Conservation (phyloP, 2,113 vertebrate species). For the Ophthalmolycus amberensis region DNA sequence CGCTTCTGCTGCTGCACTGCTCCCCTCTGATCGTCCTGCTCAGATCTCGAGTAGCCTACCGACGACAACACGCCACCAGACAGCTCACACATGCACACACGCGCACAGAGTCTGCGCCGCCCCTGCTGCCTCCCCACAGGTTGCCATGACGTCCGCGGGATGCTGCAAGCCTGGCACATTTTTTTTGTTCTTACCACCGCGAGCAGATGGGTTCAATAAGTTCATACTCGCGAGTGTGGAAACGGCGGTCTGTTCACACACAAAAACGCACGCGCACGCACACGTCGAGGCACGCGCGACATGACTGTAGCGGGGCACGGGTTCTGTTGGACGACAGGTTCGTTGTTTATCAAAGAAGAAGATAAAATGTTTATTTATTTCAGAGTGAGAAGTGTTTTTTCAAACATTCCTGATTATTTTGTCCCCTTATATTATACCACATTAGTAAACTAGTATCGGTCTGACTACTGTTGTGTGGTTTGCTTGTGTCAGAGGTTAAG, state of each 20-base stretch:
- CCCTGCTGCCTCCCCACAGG: slow-evolving; percentile 73
- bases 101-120: slow-evolving; percentile 57
- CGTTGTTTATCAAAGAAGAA: background rate
- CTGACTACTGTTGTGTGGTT: background rate
- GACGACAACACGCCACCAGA: slow-evolving; percentile 57
- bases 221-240: slow-evolving; percentile 54
- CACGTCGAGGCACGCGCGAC: background rate
- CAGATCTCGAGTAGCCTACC: slow-evolving; percentile 25
- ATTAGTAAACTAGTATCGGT: background rate
- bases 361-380: background rate
- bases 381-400: background rate
- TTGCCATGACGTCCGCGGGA: slow-evolving; percentile 82
- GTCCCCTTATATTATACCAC: no score
- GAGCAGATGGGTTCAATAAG: slow-evolving; percentile 70
- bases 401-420: background rate
- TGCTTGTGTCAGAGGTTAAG: background rate
- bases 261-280: background rate
- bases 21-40: slow-evolving; percentile 51
- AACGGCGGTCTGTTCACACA: background rate
- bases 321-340: background rate
- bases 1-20: slow-evolving; percentile 43
- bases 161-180: slow-evolving; percentile 78
- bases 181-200: slow-evolving; percentile 36
- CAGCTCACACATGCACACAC: slow-evolving; percentile 32
- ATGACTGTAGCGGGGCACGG: background rate